Percentiles rank a stretch among this genome's conserved stretches.
These are phyloP conservation scores for Drosophila rubida DNA, from an alignment of 2,888 invertebrate genomes.

Conservation along the genomic window DNA sequence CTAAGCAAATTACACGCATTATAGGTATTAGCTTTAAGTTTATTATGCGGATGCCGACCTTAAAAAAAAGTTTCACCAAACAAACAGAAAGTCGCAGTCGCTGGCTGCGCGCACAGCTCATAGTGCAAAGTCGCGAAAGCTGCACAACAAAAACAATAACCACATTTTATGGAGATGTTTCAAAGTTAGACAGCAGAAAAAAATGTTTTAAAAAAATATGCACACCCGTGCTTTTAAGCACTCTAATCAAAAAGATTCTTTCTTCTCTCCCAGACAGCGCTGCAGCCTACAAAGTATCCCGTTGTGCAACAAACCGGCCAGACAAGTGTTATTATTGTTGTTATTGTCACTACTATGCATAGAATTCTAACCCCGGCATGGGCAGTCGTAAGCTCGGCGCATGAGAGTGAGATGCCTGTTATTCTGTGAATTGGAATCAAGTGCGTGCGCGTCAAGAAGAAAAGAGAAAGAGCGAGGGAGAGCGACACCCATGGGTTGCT, in stretches of 20 bases:
- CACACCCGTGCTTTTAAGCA: constrained; percentile 41
- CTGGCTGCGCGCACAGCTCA: constrained; percentile 56
- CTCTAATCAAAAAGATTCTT: constrained; percentile 63
- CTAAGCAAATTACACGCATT: constrained; percentile 23
- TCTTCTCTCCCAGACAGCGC: constrained; percentile 11
- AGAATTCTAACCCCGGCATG: constrained; percentile 43
- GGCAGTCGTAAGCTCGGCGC: constrained; percentile 56
- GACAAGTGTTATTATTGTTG: constrained; percentile 59
- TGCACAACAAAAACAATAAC: constrained; percentile 40
- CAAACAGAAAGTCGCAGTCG: constrained; percentile 74
- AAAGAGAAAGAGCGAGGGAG: constrained; percentile 10
- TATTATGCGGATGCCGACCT: constrained; percentile 72
- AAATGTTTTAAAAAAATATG: constrained; percentile 13
- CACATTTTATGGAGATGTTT: constrained; percentile 33
- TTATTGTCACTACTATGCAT: constrained; percentile 28
- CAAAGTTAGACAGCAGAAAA: constrained; percentile 47
- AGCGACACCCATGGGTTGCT: constrained; percentile 52
- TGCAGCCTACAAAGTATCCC: constrained; percentile 67
- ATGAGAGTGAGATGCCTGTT: constrained; percentile 25
- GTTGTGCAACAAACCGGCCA: constrained; percentile 77
- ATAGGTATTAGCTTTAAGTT: constrained; percentile 18
- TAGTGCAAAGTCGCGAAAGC: constrained; percentile 69
- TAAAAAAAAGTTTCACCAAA: constrained; percentile 78
- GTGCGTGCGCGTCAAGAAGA: constrained; percentile 15
- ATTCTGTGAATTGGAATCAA: constrained; percentile 42